Evolutionary conservation across 2,113 vertebrate species (phyloP), one percentile per base, ranked within the genome.

Genomic region (Chelonoidis abingdonii): DNA sequence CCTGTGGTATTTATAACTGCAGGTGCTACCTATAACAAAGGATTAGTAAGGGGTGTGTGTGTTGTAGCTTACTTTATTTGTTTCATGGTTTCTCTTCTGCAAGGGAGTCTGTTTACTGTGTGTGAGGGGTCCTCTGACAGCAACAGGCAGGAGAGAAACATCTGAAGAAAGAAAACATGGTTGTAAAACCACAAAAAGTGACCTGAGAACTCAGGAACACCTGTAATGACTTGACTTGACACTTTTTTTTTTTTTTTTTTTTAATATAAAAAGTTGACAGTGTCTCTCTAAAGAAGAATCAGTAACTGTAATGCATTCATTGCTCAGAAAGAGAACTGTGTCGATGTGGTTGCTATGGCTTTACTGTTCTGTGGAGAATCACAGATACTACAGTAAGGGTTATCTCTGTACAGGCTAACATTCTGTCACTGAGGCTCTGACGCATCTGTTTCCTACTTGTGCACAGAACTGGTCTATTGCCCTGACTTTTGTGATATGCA

Each of bases 391-490:
- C 35, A 17, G 13, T 83, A 31, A 14, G 35, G 10, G 24, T 83
- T 69, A 41, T 72, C 41, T 83, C 31, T 22, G 9, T 27, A 25
- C 80, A 31, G 3, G 90, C 92, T 96, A 79, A 54, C 0, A 0
- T 52, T 54, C 54, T 7, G 16, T 79, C n/a, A 44, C 80, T 10
- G 44, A 87, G 83, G 94, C 53, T 87, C 93, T 83, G 79, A 89
- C 89, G 44, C 97, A 96, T 94, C 96, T 97, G 96, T 96, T 98
- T 96, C 97, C 97, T 95, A 54, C 84, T 95, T 87, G 14, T 29
- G n/a, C 12, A 9, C 41, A 19, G 38, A 24, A 12, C 19, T 57
- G 52, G 94, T 87, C 0, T 47, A 6, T 12, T 78, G 91, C 93
- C 95, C 83, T 0, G 3, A 12, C 53, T 87, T n/a, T 89, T 52